Evolutionary conservation across 2,797 vertebrate genomes (phyloP), one percentile per base, ranked within the genome.

Genomic region (Cryptoprocta ferox): DNA sequence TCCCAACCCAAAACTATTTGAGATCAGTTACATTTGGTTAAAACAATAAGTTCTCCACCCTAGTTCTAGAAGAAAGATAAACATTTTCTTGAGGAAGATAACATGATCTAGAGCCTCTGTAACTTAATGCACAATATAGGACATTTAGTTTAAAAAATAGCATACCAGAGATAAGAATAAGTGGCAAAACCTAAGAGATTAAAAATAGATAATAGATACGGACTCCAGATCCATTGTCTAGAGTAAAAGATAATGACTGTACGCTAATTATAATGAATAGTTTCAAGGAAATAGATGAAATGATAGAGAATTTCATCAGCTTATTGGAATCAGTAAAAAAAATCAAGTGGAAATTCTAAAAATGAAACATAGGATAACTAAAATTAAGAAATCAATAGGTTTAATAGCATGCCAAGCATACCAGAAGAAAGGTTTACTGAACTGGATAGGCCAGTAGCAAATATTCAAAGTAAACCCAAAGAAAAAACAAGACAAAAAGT

Each of bases 21-120:
- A 88, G 19, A 85, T 80, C 32, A 81, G 16, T 93, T 75, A 53
- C 24, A 83, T 87, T 83, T 96, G 30, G 76, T 37, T 93, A 79
- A 66, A 48, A 76, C 63, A 86, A 37, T 28, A 18, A 87, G 35
- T 65, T 73, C 24, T 15, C 24, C 15, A 61, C 8, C 13, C 5
- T 76, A 48, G 82, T 92, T 65, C 53, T 81, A 84, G 32, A 66
- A 76, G 24, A 45, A 85, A 68, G 11, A 11, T 65, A 11, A 68
- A 70, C 11, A 56, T 14, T 53, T 56, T 75, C 53, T 82, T 0
- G 11, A 82, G n/a, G 53, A 94, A 81, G 26, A 53, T 3, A 68
- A 35, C 21, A 37, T 45, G 3, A 87, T 48, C 26, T 70, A 90
- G 13, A 78, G 6, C 37, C 39, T 59, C 8, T 35, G 2, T 86